Evolutionary conservation across 2,113 vertebrate species (phyloP), one percentile per base, ranked within the genome.

Genomic region (Paracanthobrama guichenoti): DNA sequence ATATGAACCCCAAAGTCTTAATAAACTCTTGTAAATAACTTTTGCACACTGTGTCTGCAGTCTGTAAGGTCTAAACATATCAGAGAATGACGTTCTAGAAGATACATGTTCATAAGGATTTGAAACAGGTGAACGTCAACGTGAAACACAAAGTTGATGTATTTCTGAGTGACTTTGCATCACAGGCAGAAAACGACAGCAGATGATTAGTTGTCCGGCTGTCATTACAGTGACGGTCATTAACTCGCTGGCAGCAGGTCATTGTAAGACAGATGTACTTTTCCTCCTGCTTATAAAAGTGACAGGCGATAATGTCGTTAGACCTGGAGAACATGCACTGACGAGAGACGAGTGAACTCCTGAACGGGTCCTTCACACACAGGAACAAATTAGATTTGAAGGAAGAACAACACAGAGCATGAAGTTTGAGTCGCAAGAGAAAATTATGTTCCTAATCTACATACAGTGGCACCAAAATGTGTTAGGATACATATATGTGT

Each of bases 1-100:
- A 64, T 79, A 79, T 64, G 24, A 64, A 79, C 10, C 26, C 35
- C n/a, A 39, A 39, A 60, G 18, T 64, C 39, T 79, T 64, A 64
- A 48, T 79, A 35, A 57, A 64, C 57, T 60, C 20, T 31, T 55
- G 16, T 73, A 73, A 73, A 73, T 73, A 24, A 31, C 20, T 53
- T 76, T 57, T 20, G 46, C 46, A 18, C 35, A 4, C 73, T 8
- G 20, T 31, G 50, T 76, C 16, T 57, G 74, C 13, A 55, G 74
- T 35, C 74, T 20, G 74, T 28, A 6, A 53, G 75, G 12, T 57
- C 74, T 31, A 12, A 39, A 77, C n/a, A 77, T 39, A 77, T 13
- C 48, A 12, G n/a, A 10, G 46, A 76, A 1, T n/a, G 69, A 72
- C 28, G 20, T 14, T 57, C 26, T 39, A 6, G 22, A 44, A 74